Evolutionary conservation across 2,888 invertebrate species (phyloP).

Genomic region (Cecidostiba fungosa): DNA sequence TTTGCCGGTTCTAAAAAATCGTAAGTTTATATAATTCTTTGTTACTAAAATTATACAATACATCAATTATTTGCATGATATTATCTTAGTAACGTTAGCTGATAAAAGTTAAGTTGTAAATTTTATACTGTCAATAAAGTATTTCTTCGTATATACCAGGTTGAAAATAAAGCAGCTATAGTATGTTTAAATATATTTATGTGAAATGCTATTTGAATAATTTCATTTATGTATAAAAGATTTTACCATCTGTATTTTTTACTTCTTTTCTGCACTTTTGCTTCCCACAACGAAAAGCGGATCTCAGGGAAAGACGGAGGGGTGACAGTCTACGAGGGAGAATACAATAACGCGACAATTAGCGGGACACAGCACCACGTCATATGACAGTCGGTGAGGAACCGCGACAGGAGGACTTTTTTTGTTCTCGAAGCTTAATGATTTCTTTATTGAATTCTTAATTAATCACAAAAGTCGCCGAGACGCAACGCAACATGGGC

Average conservation of each 20-base stretch:
- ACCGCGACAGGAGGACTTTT: background rate
- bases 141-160: no score
- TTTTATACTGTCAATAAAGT: no score
- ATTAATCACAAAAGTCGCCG: slow-evolving; percentile 1
- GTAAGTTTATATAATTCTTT: background rate
- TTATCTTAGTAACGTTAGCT: no score
- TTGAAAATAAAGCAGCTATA: no score
- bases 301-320: background rate
- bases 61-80: background rate
- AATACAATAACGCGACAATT: background rate
- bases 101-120: no score
- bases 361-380: background rate
- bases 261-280: background rate
- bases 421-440: background rate
- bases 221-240: no score
- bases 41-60: background rate
- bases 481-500: background rate
- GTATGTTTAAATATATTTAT: no score
- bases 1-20: no score
- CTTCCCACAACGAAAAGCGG: background rate
- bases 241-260: background rate
- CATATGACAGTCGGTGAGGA: background rate
- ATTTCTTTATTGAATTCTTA: slow-evolving; percentile 28
- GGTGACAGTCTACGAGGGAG: background rate
- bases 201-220: no score